These are phyloP conservation scores for Poicephalus meyeri DNA, from an alignment of 2,113 vertebrate genomes.

Conservation along the genomic window DNA sequence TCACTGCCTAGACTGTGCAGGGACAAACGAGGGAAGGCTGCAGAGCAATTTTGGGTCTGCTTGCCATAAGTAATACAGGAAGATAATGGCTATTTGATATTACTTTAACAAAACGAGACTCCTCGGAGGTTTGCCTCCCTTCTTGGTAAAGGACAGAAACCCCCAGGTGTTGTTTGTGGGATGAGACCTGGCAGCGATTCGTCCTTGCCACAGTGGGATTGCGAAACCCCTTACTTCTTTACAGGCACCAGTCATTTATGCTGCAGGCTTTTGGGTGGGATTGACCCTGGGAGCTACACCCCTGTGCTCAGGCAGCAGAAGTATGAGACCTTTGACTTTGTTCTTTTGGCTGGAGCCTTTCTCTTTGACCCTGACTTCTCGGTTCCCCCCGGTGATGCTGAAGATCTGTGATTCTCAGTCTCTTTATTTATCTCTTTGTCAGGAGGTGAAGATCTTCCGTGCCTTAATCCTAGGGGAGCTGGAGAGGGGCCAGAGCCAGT, in stretches of 20 bases:
- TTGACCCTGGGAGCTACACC: background rate
- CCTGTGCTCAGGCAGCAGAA: background rate
- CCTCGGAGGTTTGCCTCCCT: background rate
- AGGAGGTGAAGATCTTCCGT: slow-evolving; percentile 97
- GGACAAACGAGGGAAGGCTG: background rate
- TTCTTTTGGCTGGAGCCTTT: background rate
- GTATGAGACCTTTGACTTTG: background rate
- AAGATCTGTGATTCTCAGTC: background rate
- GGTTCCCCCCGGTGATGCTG: background rate
- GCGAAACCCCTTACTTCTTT: background rate
- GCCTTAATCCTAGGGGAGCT: slow-evolving; percentile 94
- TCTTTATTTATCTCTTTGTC: background rate
- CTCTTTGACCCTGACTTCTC: background rate
- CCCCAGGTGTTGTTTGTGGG: background rate
- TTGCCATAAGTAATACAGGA: background rate
- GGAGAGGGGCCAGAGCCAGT: slow-evolving; percentile 95
- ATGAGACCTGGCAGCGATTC: background rate
- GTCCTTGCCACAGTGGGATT: background rate
- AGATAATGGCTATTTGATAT: background rate
- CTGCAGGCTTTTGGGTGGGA: background rate
- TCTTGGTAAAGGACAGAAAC: background rate
- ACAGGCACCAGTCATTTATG: background rate
- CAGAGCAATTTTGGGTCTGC: background rate
- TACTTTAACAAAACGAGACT: too few species aligned
- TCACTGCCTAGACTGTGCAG: background rate